Conservation (phyloP, 2,888 invertebrate genomes). For the Protonemura montana region DNA sequence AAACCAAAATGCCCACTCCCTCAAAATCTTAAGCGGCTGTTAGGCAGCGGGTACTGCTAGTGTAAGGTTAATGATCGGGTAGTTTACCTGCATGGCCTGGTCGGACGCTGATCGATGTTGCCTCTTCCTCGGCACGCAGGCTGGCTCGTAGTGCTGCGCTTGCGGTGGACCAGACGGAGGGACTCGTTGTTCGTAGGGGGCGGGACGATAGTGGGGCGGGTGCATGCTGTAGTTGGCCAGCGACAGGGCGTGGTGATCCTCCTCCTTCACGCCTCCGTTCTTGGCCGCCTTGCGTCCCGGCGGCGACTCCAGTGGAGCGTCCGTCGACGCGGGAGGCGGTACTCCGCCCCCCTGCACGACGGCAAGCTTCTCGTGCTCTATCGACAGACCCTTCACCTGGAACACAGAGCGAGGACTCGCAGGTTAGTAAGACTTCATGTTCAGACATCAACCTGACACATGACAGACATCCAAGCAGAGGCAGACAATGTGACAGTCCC, state of each 20-base stretch:
- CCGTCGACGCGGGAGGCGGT: constrained; percentile 49
- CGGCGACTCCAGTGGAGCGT: constrained; percentile 60
- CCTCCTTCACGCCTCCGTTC: not conserved
- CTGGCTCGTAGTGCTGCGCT: constrained; percentile 44
- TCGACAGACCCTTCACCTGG: constrained; percentile 79
- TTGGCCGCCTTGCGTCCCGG: constrained; percentile 51
- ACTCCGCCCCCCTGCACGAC: constrained; percentile 62
- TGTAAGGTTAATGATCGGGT: too few relatives aligned
- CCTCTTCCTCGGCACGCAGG: constrained; percentile 47
- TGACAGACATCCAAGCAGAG: too few relatives aligned
- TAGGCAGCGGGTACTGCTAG: too few relatives aligned
- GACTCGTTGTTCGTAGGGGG: constrained; percentile 58
- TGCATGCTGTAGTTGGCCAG: constrained; percentile 62
- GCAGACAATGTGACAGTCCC: too few relatives aligned
- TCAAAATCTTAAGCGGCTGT: too few relatives aligned
- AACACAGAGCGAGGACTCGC: constrained; percentile 47
- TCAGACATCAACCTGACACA: too few relatives aligned
- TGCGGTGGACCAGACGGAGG: constrained; percentile 55
- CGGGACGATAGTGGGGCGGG: constrained; percentile 57
- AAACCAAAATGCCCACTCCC: too few relatives aligned
- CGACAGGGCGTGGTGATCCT: constrained; percentile 57
- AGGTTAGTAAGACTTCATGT: too few relatives aligned
- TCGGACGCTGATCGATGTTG: not conserved
- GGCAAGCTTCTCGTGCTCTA: constrained; percentile 74
- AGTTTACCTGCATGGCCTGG: not conserved